Percentiles rank a stretch among this genome's conserved stretches.
phyloP scores from a whole-genome alignment of 1,140 invertebrate genomes.

The Lepidurus packardi region DNA sequence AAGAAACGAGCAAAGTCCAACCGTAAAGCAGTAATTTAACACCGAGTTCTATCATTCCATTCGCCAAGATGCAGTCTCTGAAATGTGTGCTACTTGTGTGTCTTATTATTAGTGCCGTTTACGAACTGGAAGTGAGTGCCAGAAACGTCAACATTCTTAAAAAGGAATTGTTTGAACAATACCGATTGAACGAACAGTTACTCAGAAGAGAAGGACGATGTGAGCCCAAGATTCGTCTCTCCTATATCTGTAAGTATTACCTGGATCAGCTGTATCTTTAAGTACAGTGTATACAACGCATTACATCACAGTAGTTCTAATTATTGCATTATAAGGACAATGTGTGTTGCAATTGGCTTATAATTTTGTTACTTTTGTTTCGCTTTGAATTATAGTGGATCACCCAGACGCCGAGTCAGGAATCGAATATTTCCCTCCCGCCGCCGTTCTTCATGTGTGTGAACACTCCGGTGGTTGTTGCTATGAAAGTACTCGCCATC shows the following conservation, averaged over 20 bases:
- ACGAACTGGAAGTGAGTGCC: too few species aligned
- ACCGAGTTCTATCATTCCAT: too few species aligned
- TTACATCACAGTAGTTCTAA: neutral
- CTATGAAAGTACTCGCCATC: neutral
- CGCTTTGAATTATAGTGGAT: neutral
- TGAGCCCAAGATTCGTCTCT: neutral
- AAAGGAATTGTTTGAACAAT: too few species aligned
- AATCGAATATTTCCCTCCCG: neutral
- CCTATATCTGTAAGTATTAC: neutral
- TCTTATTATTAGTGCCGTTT: too few species aligned
- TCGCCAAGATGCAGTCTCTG: too few species aligned
- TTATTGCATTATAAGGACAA: neutral
- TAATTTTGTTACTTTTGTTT: neutral
- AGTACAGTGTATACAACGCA: neutral
- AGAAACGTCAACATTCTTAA: too few species aligned
- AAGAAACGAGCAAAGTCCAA: too few species aligned
- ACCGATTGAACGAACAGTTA: neutral
- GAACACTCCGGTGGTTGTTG: neutral
- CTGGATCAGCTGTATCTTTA: neutral
- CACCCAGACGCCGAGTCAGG: neutral
- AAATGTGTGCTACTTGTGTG: too few species aligned
- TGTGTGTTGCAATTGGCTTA: neutral
- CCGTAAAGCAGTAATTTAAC: too few species aligned
- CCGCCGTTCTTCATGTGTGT: neutral
- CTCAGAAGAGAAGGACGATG: neutral